Base-by-base conservation (phyloP, 2,113 vertebrate genomes). In the Oreochromis spilurus region DNA sequence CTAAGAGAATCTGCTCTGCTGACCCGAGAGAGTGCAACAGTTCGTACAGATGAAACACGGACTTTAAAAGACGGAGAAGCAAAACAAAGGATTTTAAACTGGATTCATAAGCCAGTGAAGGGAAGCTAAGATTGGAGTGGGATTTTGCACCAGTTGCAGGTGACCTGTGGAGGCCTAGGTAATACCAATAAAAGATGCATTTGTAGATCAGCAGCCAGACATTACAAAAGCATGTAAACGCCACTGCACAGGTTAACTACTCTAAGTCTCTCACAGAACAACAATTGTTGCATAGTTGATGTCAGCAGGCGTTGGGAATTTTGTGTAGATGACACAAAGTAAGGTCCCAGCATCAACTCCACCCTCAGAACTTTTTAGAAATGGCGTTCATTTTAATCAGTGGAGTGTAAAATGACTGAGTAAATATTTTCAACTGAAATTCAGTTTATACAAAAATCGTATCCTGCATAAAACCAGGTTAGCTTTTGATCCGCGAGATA, bases 361-460 rank as follows among this genome's bases (percentile, higher is more conserved):
- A 38, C 34, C 34, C 8, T 67, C 60, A 38, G 60, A 67, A 13
- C 36, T 0, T 70, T 70, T 70, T 38, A 24, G n/a, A 45, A 72
- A 72, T 26, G 38, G 3, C 1, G 0, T 24, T 0, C 2, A 72
- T 72, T 45, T 45, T 43, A 16, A 26, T 72, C 38, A 0, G 65
- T 72, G 38, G 21, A 16, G 16, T 45, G 38, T 43, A 24, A 70
- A 43, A 16, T 70, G 13, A 67, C 19, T 5, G 34, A 67, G 62
- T 0, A 67, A 67, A 40, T 40, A 67, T 67, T 65, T 65, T 36
- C 60, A 65, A 0, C 31, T 67, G 19, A 67, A 67, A 40, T 67
- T 67, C 11, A 67, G 36, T 67, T 67, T 2, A 67, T 67, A 67
- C 7, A 8, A 40, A 67, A 67, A 67, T 21, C 14, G 4, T 67